Percentiles rank a stretch among this genome's conserved stretches.
Evolutionary conservation across 1,140 invertebrate genomes (phyloP).

Genomic region (Conus ventricosus): DNA sequence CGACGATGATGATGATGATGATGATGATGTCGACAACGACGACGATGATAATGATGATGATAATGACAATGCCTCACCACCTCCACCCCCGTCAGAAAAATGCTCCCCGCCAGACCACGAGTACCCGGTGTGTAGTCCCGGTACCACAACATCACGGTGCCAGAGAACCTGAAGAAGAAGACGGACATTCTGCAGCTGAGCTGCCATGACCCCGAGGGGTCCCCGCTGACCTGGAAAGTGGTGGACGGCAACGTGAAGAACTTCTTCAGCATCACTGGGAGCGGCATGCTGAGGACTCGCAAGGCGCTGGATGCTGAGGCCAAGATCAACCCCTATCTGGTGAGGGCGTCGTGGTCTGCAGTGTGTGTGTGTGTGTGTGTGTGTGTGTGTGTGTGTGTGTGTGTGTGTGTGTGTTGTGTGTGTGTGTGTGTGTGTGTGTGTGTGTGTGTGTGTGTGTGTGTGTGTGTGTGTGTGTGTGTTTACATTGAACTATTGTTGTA

Average conservation of each 20-base stretch:
- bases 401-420: constrained; percentile 5
- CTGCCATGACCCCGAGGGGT: constrained; percentile 14
- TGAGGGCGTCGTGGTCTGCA: neutral
- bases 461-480: too few species aligned
- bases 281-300: neutral
- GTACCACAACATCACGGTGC: constrained; percentile 13
- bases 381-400: constrained; percentile 5
- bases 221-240: neutral
- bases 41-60: neutral
- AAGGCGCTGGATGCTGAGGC: neutral
- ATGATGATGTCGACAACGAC: neutral
- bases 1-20: too few species aligned
- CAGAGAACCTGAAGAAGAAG: neutral
- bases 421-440: too few species aligned
- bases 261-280: neutral
- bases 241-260: neutral
- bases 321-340: neutral
- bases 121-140: constrained; percentile 9
- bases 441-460: too few species aligned
- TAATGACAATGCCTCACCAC: too few species aligned
- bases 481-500: too few species aligned
- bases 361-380: constrained; percentile 2
- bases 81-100: too few species aligned
- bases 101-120: neutral
- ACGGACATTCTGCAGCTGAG: neutral